Base-by-base conservation (phyloP, 2,113 vertebrate species). In the Baryphthengus martii region DNA sequence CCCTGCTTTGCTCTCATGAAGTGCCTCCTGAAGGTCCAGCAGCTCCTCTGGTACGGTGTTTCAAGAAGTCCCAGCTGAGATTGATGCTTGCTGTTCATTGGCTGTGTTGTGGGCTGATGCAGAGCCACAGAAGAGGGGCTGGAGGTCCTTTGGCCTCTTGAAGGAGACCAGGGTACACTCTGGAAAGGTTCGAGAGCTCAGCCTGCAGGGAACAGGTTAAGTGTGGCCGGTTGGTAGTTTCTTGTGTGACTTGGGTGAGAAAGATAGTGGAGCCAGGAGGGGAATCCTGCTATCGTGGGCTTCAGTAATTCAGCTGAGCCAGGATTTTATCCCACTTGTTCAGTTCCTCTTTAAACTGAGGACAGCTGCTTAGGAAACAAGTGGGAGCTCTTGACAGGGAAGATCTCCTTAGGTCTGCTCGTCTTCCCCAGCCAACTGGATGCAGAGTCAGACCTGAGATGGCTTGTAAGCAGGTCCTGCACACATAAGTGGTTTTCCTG, bases 341-440 rank as follows among this genome's bases (percentile, higher is more conserved):
- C 79, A 67, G 55, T 77, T 65, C 35, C 92, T 91, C 88, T 88
- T 91, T 85, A 86, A 90, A 80, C 71, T 24, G 63, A 92, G 79
- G 74, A 77, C 50, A 86, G 59, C 65, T 7, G 9, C 88, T 90
- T 73, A 70, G 79, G 58, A 75, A 86, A 70, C 50, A 75, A 93
- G 75, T 73, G 61, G 76, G 20, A 90, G 71, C 72, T 88, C 83
- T 96, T 70, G 63, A 85, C 40, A 90, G 50, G 28, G 45, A 26
- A 62, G 50, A 68, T 93, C 28, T 84, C 35, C 59, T 75, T 23
- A 31, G 45, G 40, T 28, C 49, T 90, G 62, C 44, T 62, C 55
- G 63, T 71, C 49, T 91, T 90, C 47, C 61, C 28, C 3, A 13
- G 65, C 45, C 79, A 53, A 59, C 28, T 80, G 75, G 25, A 17